Conservation (phyloP, 2,113 vertebrate genomes). For the Syngnathoides biaculeatus region DNA sequence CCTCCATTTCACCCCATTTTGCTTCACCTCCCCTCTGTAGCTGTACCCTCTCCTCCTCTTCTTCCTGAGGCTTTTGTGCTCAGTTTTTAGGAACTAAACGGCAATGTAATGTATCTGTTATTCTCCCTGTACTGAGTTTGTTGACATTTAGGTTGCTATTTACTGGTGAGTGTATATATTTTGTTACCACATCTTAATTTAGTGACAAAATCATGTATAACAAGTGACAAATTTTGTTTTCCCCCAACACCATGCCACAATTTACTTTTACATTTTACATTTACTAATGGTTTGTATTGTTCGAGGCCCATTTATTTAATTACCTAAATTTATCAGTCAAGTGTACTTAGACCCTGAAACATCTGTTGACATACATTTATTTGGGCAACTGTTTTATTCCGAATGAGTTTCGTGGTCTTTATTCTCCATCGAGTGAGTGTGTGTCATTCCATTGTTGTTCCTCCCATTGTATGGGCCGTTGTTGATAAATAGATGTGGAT, state of each 20-base stretch:
- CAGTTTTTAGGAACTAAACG: constrained; percentile 26
- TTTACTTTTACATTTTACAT: neutral
- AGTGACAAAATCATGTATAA: neutral
- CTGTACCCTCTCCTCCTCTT: constrained; percentile 35
- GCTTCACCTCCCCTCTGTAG: constrained; percentile 13
- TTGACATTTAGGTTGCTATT: neutral
- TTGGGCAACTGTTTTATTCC: neutral
- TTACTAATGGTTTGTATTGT: neutral
- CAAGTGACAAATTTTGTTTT: neutral
- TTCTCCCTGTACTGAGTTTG: constrained; percentile 2
- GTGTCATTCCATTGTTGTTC: constrained; percentile 27
- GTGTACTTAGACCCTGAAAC: neutral
- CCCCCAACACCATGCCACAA: neutral
- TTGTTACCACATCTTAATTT: neutral
- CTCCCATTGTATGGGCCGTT: constrained; percentile 35
- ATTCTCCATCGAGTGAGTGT: constrained; percentile 30
- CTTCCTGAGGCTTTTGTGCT: constrained; percentile 23
- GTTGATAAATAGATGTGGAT: constrained; percentile 49
- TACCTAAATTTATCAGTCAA: neutral
- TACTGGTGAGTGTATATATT: neutral
- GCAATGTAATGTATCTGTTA: neutral
- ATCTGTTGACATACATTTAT: neutral
- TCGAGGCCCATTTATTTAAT: neutral
- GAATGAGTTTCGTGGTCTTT: constrained; percentile 10
- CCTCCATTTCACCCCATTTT: constrained; percentile 35